A percentile compares a stretch with the other conserved stretches of the same genome.
Evolutionary conservation across 2,113 vertebrate species (phyloP).

Genomic region (Chaetura pelagica): DNA sequence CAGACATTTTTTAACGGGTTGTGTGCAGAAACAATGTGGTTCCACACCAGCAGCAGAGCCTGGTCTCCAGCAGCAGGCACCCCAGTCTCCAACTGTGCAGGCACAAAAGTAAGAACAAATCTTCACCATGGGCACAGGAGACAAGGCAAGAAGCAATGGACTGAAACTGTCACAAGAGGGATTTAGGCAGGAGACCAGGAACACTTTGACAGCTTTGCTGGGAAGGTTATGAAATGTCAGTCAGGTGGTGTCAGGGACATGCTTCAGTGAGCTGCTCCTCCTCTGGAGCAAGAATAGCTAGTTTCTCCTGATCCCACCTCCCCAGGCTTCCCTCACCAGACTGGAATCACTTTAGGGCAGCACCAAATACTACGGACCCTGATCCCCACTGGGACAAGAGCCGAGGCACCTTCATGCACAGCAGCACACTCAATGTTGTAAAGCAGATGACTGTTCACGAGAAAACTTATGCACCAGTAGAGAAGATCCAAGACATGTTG

Average conservation of each 20-base stretch:
- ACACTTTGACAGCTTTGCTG: background rate
- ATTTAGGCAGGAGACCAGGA: background rate
- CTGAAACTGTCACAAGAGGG: background rate
- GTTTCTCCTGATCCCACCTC: background rate
- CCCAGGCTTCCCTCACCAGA: background rate
- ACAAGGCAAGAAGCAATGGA: background rate
- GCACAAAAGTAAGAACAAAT: background rate
- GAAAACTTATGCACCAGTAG: background rate
- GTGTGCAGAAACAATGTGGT: fast-evolving
- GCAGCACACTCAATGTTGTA: fast-evolving
- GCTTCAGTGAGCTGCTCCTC: background rate
- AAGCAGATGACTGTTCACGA: background rate
- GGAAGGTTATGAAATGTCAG: fast-evolving
- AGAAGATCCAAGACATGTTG: background rate
- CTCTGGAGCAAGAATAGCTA: background rate
- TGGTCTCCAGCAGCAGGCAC: background rate
- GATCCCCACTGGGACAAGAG: background rate
- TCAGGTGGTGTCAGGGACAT: background rate
- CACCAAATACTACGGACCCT: background rate
- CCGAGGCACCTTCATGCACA: background rate
- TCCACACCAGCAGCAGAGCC: too few species aligned
- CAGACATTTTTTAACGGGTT: background rate
- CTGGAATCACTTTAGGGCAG: background rate
- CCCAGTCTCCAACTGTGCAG: background rate
- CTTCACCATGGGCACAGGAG: background rate